Evolutionary conservation across 2,797 vertebrate species (phyloP), one percentile per base, ranked within the genome.

Genomic region (Peromyscus aztecus): DNA sequence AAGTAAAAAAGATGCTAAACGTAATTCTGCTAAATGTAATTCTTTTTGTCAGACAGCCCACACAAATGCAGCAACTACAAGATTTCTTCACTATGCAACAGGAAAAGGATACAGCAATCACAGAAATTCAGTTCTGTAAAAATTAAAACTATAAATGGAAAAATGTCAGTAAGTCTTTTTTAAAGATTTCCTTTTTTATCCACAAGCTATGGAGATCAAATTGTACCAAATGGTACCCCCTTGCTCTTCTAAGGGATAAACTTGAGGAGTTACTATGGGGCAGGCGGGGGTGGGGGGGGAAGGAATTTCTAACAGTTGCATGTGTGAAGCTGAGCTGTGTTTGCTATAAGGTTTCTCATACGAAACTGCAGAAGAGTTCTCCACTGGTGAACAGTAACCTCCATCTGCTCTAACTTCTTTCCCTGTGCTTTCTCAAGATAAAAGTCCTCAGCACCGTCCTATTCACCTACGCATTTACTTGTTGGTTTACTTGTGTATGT

Each of bases 1-100:
- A 96, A 90, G 40, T 88, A 95, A 92, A 94, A 31, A 90, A 95
- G 37, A 43, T 89, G 63, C n/a, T 96, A 93, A 95, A 91, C 69
- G 49, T 82, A 94, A 24, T 89, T 21, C 57, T 82, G 63, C n/a
- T 96, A 93, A 95, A 91, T 63, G 49, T 82, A 94, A 24, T 89
- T 21, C 57, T 82, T 23, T 65, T 67, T 59, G 37, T 34, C 90
- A 89, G 31, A 83, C 4, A 91, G 52, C n/a, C 37, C 61, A 82
- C 81, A 77, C 29, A 77, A 95, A 95, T 27, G 46, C 23, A 27
- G 10, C n/a, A 95, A 65, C 12, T 88, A 84, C 9, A 91, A n/a
- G 34, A 95, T 80, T 87, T 93, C 78, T 80, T 67, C 49, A 96
- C 16, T 81, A 71, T 37, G 37, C 69, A 94, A 75, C 2, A 67